phyloP scores from a whole-genome alignment of 2,888 invertebrate species.

The Cerceris rybyensis region DNA sequence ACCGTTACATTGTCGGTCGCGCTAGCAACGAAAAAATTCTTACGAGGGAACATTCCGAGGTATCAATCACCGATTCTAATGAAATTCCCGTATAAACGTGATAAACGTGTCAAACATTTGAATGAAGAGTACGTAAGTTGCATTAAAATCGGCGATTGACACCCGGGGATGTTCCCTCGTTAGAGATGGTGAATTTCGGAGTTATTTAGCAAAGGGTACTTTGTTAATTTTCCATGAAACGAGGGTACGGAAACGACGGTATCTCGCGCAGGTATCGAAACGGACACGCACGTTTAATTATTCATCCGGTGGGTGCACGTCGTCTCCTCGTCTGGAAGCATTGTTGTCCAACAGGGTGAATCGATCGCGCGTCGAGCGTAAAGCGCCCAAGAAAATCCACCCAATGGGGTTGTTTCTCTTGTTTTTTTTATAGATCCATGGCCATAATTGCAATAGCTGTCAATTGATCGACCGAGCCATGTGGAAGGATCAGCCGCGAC shows the following conservation, averaged over 20 bases:
- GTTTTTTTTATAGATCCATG: conserved; percentile 77
- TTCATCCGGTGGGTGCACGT: conserved; percentile 14
- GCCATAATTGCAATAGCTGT: conserved; percentile 72
- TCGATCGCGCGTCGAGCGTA: conserved; percentile 34
- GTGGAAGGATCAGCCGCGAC: conserved; percentile 70
- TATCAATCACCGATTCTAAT: no score
- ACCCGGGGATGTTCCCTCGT: no score
- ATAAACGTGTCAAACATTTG: no score
- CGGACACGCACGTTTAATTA: conserved; percentile 16
- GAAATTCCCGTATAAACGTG: no score
- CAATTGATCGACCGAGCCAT: conserved; percentile 65
- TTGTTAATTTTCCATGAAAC: neutral
- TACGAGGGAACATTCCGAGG: no score
- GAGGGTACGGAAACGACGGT: neutral
- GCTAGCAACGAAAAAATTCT: no score
- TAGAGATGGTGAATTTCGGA: neutral
- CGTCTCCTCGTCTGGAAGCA: conserved; percentile 28
- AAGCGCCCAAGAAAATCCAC: conserved; percentile 1
- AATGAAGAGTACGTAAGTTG: no score
- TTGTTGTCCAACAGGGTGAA: conserved; percentile 21
- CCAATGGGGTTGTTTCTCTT: neutral
- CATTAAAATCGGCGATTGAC: no score
- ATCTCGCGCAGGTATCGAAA: neutral
- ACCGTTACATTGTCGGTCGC: no score
- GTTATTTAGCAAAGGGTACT: neutral